Percentiles rank a stretch among this genome's conserved stretches.
Evolutionary conservation across 2,888 invertebrate species (phyloP).

Genomic region (Agrenia bidenticulata): DNA sequence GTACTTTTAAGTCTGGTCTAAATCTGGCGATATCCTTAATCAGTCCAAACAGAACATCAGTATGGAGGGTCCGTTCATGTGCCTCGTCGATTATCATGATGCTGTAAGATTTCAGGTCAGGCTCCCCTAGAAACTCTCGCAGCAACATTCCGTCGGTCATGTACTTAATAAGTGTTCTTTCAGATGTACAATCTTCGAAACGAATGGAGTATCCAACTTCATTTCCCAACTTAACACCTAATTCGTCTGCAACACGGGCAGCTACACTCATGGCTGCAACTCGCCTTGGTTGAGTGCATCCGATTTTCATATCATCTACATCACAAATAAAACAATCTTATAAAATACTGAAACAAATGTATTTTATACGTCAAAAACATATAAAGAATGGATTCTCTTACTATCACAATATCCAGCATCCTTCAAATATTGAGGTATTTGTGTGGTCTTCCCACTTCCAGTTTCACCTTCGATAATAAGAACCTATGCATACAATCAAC

Average conservation of each 20-base stretch:
- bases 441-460: conserved; percentile 99
- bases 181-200: conserved; percentile 99
- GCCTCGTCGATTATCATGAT: conserved; percentile 99
- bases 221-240: conserved; percentile 92
- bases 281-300: conserved; percentile 93
- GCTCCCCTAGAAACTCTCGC: conserved; percentile 94
- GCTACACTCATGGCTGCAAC: conserved; percentile 99
- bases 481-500: conserved; percentile 59
- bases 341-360: neutral
- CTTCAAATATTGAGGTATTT: conserved; percentile 96
- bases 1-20: conserved; percentile 86
- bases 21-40: conserved; percentile 94
- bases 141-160: conserved; percentile 99
- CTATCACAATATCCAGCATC: conserved; percentile 80
- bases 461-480: conserved; percentile 98
- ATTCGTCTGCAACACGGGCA: conserved; percentile 95
- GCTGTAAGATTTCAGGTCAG: conserved; percentile 92
- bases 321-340: neutral
- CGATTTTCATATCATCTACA: conserved; percentile 73
- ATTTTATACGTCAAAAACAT: no score
- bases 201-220: conserved; percentile 84
- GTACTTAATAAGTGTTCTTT: conserved; percentile 90
- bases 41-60: conserved; percentile 95
- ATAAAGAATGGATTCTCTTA: no score
- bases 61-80: conserved; percentile 96